Base-by-base conservation (phyloP, 2,113 vertebrate species). In the Onychorhynchus coronatus region DNA sequence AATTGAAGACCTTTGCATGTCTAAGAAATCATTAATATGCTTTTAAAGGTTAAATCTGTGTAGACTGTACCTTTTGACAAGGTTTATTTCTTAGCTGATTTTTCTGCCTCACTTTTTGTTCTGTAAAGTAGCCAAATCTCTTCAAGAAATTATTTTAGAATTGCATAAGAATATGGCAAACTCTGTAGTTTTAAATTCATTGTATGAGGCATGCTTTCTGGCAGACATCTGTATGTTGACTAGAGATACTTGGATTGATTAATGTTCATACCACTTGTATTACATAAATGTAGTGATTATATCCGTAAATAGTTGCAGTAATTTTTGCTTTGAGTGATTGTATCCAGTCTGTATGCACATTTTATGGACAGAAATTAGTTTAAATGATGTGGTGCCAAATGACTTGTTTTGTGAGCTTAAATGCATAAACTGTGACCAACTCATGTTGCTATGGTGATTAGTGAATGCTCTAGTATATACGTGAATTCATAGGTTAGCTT, bases 381-480 rank as follows among this genome's bases (percentile, higher is more conserved):
- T 81, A 88, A 94, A 49, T 84, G 11, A 84, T 75, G 65, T 67
- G 66, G 73, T 85, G 35, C 72, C 50, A 87, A 78, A 58, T 94
- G 71, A 82, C 53, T 93, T 83, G 30, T 82, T 96, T 91, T 79
- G 27, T 85, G 53, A 91, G 71, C 46, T 95, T 87, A 76, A 82
- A 55, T 73, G 59, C 3, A 65, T 53, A 63, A 88, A 71, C 52
- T 92, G 42, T 79, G 53, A 79, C 58, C 11, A 6, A 39, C 87
- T 92, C 44, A 23, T 73, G 70, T 96, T 91, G 62, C 92, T 86
- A 24, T 84, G 79, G 89, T 87, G 82, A 91, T 79, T 67, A 83
- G 50, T 55, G 37, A 96, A 68, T 65, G 55, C 27, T 75, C 15
- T 52, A 74, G 50, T 85, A 35, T 55, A 8, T 85, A 12, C 25